Conservation (phyloP, 2,113 vertebrate species). For the Epinephelus lanceolatus region DNA sequence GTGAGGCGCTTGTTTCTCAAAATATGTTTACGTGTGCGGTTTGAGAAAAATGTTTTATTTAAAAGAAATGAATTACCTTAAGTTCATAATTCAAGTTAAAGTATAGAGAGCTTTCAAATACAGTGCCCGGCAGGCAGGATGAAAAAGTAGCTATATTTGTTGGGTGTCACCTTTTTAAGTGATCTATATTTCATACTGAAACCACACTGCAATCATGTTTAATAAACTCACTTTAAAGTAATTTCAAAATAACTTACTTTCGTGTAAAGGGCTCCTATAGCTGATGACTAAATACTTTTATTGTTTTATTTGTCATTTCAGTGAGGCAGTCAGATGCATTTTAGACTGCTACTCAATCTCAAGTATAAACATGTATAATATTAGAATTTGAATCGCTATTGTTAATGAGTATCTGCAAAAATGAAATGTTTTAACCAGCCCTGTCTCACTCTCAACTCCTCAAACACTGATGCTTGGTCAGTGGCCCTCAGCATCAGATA, state of each 20-base stretch:
- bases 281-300: neutral
- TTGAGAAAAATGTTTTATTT: slow-evolving; percentile 13
- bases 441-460: no score
- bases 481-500: no score
- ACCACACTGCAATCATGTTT: slow-evolving; percentile 16
- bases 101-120: neutral
- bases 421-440: neutral
- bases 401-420: neutral
- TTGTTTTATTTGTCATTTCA: neutral
- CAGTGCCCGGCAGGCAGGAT: neutral
- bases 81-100: slow-evolving; percentile 53
- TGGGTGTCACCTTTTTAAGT: slow-evolving; percentile 40
- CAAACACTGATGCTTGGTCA: no score
- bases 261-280: neutral
- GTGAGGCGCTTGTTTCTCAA: slow-evolving; percentile 27
- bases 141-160: slow-evolving; percentile 27
- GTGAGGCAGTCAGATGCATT: neutral
- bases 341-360: neutral
- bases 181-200: slow-evolving; percentile 19
- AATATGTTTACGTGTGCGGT: slow-evolving; percentile 25
- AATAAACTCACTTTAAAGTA: neutral
- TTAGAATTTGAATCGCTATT: neutral
- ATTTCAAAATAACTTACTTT: neutral
- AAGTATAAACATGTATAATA: neutral
- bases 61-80: slow-evolving; percentile 38